phyloP scores from a whole-genome alignment of 1,140 invertebrate genomes.

The Ceratosolen solmsi region DNA sequence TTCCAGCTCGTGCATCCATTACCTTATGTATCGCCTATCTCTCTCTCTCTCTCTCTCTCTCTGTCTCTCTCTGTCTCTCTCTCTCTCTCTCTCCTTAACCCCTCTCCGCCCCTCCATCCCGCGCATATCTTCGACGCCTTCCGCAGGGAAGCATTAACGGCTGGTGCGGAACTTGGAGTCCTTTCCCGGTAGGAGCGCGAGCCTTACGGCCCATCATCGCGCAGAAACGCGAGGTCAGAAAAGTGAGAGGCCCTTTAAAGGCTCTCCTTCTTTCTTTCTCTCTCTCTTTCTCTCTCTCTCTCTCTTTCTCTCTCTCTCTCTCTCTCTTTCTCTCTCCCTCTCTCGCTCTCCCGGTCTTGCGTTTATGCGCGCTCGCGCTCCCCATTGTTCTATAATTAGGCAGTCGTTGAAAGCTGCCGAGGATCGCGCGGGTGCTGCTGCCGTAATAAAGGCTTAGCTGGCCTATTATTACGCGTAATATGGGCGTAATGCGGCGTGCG shows the following conservation, averaged over 20 bases:
- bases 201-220: background rate
- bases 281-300: background rate
- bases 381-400: conserved; percentile 62
- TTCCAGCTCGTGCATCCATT: conserved; percentile 1
- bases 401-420: conserved; percentile 58
- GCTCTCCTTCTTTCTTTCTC: background rate
- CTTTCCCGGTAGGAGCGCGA: background rate
- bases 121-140: conserved; percentile 22
- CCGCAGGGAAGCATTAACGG: background rate
- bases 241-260: conserved; percentile 25
- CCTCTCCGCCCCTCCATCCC: too few relatives aligned
- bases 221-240: conserved; percentile 31
- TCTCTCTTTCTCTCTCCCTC: background rate
- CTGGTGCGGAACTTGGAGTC: background rate
- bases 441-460: conserved; percentile 58
- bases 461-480: conserved; percentile 66
- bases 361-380: conserved; percentile 17
- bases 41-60: background rate
- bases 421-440: conserved; percentile 55
- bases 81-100: too few relatives aligned
- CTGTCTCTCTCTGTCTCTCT: too few relatives aligned
- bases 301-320: background rate
- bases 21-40: background rate
- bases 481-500: conserved; percentile 55
- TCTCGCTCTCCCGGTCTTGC: conserved; percentile 9